Base-by-base conservation (phyloP, 2,888 invertebrate genomes). In the Eilema sororculum region DNA sequence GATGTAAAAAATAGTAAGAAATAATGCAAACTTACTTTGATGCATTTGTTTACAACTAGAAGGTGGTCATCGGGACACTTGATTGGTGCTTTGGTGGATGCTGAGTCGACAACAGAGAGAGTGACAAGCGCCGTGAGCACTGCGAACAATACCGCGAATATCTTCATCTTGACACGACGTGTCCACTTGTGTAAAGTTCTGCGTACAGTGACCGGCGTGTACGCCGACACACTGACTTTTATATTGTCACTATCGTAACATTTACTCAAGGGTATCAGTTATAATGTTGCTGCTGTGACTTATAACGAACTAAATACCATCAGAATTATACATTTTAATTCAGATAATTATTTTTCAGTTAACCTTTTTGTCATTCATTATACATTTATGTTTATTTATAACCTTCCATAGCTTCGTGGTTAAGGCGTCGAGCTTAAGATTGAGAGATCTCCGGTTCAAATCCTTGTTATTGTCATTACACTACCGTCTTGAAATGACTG, bases 181-280 rank as follows among this genome's bases (percentile, higher is more conserved):
- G 25, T 60, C 52, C 59, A 67, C 71, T 56, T 33, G 67, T 20
- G n/a, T 56, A 63, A 33, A 12, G 65, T 5, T 57, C 60, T 33
- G 28, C 52, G 13, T 33, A 22, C 67, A 67, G 59, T 67, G 64
- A 60, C 57, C 64, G 59, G 46, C 16, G 13, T 37, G 52, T n/a
- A 25, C 25, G 41, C 13, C 20, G 58, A n/a, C n/a, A 59, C 58
- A 61, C 60, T 56, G 46, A 37, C 71, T 71, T 71, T 68, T 71
- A 71, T 71, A 71, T 68, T 41, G 60, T 28, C 37, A 33, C 65
- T 68, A 68, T 41, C 71, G 68, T 68, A 68, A 68, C 71, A 68
- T 68, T 68, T 65, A 33, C 71, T 71, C 71, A 71, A 71, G 71
- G 71, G 68, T 71, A 71, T 56, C 33, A 30, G 24, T 46, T 30